Base-by-base conservation (phyloP, 2,888 invertebrate genomes). In the Nesidiocoris tenuis region DNA sequence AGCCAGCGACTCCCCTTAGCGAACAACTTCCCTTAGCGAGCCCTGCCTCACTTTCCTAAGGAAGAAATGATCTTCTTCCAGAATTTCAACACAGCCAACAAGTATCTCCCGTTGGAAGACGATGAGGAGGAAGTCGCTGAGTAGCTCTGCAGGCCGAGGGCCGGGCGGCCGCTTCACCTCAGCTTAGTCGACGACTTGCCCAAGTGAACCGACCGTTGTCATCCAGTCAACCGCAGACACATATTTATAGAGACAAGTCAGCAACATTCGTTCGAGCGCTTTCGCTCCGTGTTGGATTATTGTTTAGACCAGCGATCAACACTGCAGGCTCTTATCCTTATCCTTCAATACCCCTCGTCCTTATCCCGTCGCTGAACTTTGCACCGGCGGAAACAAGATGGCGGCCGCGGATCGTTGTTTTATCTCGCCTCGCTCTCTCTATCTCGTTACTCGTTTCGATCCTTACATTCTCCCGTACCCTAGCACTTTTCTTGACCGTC, bases 71-170 rank as follows among this genome's bases (percentile, higher is more conserved):
- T n/a, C n/a, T 24, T 70, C 75, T 77, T 77, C 16, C 76, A 77
- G 77, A 76, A 76, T 55, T 76, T 76, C 63, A 66, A 66, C 21
- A 76, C 61, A 24, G 25, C 67, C 18, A 77, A 77, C 61, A 76
- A 77, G 57, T 77, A 56, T 66, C 72, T 61, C 25, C 22, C 76
- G 22, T 67, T 77, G 56, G 76, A 65, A 25, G 76, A 72, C 22
- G 61, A 65, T 56, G 76, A 72, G 18, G 61, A 65, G 39, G 76
- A 76, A 24, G 70, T 64, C 24, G 70, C 77, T 63, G 72, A 72
- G 72, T 72, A 72, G 63, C 63, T 61, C 63, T 54, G 72, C 61
- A 39, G 5, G 5, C 12, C 12, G 39, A 39, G 39, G 39, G 39
- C 39, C 3, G 5, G 12, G 3, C 39, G 39, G 39, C 39, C 39